Conservation (phyloP, 2,888 invertebrate genomes). For the Marasmarcha lunaedactyla region DNA sequence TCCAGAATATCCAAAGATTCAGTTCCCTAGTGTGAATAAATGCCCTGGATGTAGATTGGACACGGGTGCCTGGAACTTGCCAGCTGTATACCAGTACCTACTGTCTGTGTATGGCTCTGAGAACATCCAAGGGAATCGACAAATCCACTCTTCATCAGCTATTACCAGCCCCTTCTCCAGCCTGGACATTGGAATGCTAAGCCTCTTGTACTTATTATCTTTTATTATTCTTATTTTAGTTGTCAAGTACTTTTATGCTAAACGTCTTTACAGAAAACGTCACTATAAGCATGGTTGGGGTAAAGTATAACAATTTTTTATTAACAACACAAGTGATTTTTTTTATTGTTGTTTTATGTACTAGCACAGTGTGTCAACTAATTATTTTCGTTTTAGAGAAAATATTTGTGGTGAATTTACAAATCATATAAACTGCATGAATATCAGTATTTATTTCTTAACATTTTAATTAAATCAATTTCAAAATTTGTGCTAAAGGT, state of each 20-base stretch:
- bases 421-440: too few relatives aligned
- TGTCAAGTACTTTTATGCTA: slow-evolving; percentile 80
- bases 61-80: slow-evolving; percentile 72
- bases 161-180: slow-evolving; percentile 69
- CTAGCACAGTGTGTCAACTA: too few relatives aligned
- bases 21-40: slow-evolving; percentile 80
- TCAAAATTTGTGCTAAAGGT: too few relatives aligned
- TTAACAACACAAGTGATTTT: neutral
- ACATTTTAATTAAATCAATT: too few relatives aligned
- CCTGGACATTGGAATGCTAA: slow-evolving; percentile 81
- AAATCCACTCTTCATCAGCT: slow-evolving; percentile 24
- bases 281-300: slow-evolving; percentile 78
- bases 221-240: slow-evolving; percentile 80
- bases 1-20: slow-evolving; percentile 87
- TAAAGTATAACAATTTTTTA: slow-evolving; percentile 71
- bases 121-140: slow-evolving; percentile 31
- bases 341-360: neutral
- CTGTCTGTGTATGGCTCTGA: slow-evolving; percentile 52
- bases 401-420: slow-evolving; percentile 1
- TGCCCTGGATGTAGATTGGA: slow-evolving; percentile 77
- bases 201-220: slow-evolving; percentile 80
- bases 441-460: too few relatives aligned
- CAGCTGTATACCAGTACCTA: slow-evolving; percentile 74
- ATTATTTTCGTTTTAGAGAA: neutral
- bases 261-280: slow-evolving; percentile 79